A percentile compares a stretch with the other conserved stretches of the same genome.
phyloP scores from a whole-genome alignment of 2,113 vertebrate species.

The Phalacrocorax brasilianus region DNA sequence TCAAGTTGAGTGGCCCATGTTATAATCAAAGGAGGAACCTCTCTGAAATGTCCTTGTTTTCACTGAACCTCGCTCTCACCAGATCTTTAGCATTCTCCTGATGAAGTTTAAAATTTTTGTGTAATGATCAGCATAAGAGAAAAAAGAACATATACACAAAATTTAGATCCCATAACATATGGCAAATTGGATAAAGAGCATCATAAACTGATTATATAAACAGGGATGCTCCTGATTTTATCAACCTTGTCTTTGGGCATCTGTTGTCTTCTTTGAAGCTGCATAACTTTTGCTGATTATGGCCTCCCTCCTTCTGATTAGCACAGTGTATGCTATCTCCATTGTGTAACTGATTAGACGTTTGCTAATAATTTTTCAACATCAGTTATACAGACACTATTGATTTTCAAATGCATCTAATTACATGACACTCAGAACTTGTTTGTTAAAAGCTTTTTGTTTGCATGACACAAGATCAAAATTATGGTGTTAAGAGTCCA shows the following conservation, averaged over 20 bases:
- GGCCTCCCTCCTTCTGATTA: neutral
- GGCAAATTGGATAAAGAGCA: slow-evolving; percentile 35
- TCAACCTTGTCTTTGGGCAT: neutral
- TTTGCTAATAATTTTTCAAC: neutral
- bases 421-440: neutral
- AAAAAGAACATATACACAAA: neutral
- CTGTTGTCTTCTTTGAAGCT: neutral
- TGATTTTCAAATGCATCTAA: neutral
- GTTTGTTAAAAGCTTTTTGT: neutral
- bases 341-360: neutral
- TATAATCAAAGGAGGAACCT: neutral
- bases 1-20: neutral
- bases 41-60: neutral
- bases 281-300: neutral
- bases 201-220: neutral
- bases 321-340: neutral
- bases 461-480: neutral
- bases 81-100: neutral
- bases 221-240: slow-evolving; percentile 19
- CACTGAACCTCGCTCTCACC: neutral
- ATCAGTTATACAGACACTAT: neutral
- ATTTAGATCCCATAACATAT: slow-evolving; percentile 29
- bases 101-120: neutral
- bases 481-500: neutral
- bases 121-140: neutral